Base-by-base conservation (phyloP, 2,797 vertebrate genomes). In the Echeneis naucrates region DNA sequence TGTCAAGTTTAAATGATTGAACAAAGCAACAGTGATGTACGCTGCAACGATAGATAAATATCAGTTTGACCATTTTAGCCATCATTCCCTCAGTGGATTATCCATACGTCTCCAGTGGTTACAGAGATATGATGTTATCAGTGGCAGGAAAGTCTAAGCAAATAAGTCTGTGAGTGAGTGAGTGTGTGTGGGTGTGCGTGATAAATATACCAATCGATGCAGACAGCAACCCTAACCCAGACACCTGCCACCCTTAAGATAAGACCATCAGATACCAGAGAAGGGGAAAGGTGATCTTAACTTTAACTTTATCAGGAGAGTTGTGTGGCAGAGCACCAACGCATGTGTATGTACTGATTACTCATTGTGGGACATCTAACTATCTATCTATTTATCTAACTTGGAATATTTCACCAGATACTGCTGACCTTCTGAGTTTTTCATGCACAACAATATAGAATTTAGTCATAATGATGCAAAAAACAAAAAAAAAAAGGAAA, bases 231-330 rank as follows among this genome's bases (percentile, higher is more conserved):
- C n/a, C n/a, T n/a, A n/a, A n/a, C n/a, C n/a, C n/a, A n/a, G 61
- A 78, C 90, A 92, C 89, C 89, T 91, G 90, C 32, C 75, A 67
- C 50, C 52, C 37, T 79, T 73, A 82, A 91, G 90, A 92, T 90
- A 91, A 92, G 88, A 79, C 23, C 32, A 55, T 24, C 35, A 82
- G 84, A 88, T 84, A 84, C 23, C 59, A 66, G 32, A 62, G 23
- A 59, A 33, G 32, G 61, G 24, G 23, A 23, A 65, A 83, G 75
- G 83, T 84, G 72, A 19, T 38, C 78, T 87, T 87, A 90, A n/a
- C n/a, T n/a, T n/a, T n/a, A n/a, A n/a, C n/a, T n/a, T n/a, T n/a
- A n/a, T n/a, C n/a, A n/a, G n/a, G n/a, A 72, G 72, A 80, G 58
- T 54, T n/a, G 23, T 57, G 56, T 16, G 2, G 59, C 26, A 48